phyloP scores from a whole-genome alignment of 2,113 vertebrate species.

The Cisticola juncidis region DNA sequence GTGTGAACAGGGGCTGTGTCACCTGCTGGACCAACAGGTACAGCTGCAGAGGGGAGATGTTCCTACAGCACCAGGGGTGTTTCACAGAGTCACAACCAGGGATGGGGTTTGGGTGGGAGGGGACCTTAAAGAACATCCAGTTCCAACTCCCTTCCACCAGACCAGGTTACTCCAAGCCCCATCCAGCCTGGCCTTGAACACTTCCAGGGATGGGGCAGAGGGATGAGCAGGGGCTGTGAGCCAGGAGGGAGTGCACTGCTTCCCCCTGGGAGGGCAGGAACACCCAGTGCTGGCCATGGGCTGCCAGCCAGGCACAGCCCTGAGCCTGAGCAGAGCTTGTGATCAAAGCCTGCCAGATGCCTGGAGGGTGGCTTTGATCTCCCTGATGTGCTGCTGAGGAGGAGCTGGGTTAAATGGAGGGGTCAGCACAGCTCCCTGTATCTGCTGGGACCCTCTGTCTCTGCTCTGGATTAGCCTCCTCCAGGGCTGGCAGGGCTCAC shows the following conservation, averaged over 20 bases:
- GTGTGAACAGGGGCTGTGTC: neutral
- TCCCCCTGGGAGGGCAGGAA: neutral
- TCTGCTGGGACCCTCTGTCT: neutral
- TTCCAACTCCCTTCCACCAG: neutral
- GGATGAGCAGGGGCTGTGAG: neutral
- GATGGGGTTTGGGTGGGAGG: neutral
- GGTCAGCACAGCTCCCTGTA: neutral
- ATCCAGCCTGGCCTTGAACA: neutral
- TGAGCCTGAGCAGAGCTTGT: neutral
- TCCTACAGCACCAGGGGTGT: neutral
- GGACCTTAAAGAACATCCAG: neutral
- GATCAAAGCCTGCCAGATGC: conserved; percentile 11
- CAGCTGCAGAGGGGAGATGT: neutral
- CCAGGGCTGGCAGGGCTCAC: neutral
- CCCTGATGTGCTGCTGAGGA: neutral
- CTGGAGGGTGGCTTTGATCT: conserved; percentile 28
- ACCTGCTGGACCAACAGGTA: neutral
- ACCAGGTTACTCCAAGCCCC: neutral
- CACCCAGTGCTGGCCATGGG: neutral
- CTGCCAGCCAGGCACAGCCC: neutral
- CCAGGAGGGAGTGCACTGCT: neutral
- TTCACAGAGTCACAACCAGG: fast-evolving
- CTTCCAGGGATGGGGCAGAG: neutral
- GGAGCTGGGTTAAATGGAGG: neutral
- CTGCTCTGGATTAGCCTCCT: neutral